A percentile compares a stretch with the other conserved stretches of the same genome.
phyloP scores from a whole-genome alignment of 2,888 invertebrate species.

The Proisotoma minuta region DNA sequence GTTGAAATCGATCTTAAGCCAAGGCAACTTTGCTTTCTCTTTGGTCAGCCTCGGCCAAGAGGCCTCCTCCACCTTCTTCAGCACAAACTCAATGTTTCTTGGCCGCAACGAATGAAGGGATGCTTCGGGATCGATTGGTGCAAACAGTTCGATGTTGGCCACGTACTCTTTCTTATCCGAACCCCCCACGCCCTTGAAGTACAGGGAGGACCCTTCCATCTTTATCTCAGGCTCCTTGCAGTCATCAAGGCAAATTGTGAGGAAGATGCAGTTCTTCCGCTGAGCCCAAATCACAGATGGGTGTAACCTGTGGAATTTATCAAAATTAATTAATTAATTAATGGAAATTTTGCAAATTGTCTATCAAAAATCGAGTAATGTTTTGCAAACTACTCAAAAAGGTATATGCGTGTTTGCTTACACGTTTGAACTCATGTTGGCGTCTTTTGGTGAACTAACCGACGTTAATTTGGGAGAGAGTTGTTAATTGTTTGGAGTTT shows the following conservation, averaged over 20 bases:
- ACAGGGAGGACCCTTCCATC: conserved; percentile 60
- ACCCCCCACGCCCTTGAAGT: conserved; percentile 80
- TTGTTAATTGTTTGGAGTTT: too few relatives aligned
- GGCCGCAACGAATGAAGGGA: conserved; percentile 54
- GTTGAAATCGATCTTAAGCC: conserved; percentile 95
- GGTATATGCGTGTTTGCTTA: too few relatives aligned
- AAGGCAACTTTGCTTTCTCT: conserved; percentile 84
- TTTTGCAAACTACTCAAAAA: too few relatives aligned
- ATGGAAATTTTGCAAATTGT: neutral
- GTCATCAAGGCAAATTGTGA: conserved; percentile 87
- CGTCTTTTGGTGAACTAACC: too few relatives aligned
- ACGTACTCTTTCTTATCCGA: conserved; percentile 80
- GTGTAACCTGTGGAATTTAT: conserved; percentile 28
- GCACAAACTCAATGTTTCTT: conserved; percentile 55
- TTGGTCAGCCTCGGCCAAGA: conserved; percentile 85
- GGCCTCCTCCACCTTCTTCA: conserved; percentile 62
- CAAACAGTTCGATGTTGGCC: conserved; percentile 77
- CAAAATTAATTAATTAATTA: conserved; percentile 5
- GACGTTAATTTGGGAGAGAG: too few relatives aligned
- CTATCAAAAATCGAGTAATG: too few relatives aligned
- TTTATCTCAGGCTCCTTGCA: conserved; percentile 78
- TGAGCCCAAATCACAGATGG: conserved; percentile 94
- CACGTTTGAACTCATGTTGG: too few relatives aligned
- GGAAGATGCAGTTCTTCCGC: conserved; percentile 70
- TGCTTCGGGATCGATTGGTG: conserved; percentile 74